Evolutionary conservation across 2,888 invertebrate genomes (phyloP), one percentile per base, ranked within the genome.

Genomic region (Chironomus riparius): DNA sequence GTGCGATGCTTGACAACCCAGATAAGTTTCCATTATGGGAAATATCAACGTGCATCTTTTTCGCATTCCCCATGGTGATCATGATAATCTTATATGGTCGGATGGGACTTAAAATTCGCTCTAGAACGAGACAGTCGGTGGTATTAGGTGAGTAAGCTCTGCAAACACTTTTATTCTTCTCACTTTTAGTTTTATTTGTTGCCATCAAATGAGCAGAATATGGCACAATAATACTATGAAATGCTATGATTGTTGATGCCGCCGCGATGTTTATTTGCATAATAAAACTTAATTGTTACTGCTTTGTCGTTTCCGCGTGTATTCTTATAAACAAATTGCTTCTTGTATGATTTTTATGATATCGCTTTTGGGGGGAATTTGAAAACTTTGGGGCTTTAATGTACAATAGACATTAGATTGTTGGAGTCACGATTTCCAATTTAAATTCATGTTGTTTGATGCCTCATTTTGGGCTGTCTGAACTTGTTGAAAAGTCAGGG

Each of bases 21-120:
- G 82, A 86, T 10, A 82, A 88, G 4, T 88, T 90, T 76, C 93
- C 93, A 0, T 85, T 95, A 3, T 89, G 93, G 80, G 94, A 95
- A 82, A 82, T 93, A 48, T 94, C 94, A 81, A 91, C 91, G 78
- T 87, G 93, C 77, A 85, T 94, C 78, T 95, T 95, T 84, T 96
- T 96, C 85, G 87, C 94, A 74, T 83, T 90, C 24, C 91, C 91
- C 0, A 86, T 88, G 87, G 85, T 91, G 2, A 83, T 94, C 22
- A 91, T 96, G 80, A 87, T 91, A 77, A 86, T 92, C 24, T 86
- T 95, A 50, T 96, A 96, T 83, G 88, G 88, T 13, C 87, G 90
- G 78, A 94, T 94, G 90, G 93, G 92, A 0, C 82, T 89, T 50
- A 87, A 88, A 79, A 93, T 94, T 80, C 83, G 87, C 4, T 84